Evolutionary conservation across 2,888 invertebrate species (phyloP).

Genomic region (Drosophila infuscata): DNA sequence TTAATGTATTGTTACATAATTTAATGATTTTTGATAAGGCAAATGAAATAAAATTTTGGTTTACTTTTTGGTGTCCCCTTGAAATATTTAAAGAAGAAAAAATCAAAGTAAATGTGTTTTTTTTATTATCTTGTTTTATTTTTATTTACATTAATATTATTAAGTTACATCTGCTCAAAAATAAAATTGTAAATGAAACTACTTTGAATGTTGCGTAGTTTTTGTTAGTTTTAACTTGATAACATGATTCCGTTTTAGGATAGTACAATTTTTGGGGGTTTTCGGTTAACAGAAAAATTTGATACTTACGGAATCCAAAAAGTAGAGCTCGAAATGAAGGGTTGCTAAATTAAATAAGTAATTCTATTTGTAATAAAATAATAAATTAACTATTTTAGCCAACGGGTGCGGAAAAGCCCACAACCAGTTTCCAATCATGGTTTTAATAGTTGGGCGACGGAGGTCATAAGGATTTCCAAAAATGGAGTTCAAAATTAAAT

Average conservation of each 20-base stretch:
- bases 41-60: background rate
- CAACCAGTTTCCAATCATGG: background rate
- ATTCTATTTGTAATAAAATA: background rate
- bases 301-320: background rate
- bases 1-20: background rate
- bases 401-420: background rate
- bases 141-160: too few species aligned
- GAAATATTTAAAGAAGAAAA: background rate
- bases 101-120: background rate
- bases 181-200: background rate
- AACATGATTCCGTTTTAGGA: fast-evolving
- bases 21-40: background rate
- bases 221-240: background rate
- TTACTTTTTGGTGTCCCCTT: background rate
- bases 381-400: background rate
- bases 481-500: too few species aligned
- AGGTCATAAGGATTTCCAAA: background rate
- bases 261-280: background rate
- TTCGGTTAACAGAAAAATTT: background rate
- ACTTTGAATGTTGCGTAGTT: background rate
- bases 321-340: background rate
- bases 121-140: too few species aligned
- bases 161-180: background rate
- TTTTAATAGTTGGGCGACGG: background rate
- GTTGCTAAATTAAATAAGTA: background rate